phyloP scores from a whole-genome alignment of 2,113 vertebrate genomes.

The Urocitellus parryii region DNA sequence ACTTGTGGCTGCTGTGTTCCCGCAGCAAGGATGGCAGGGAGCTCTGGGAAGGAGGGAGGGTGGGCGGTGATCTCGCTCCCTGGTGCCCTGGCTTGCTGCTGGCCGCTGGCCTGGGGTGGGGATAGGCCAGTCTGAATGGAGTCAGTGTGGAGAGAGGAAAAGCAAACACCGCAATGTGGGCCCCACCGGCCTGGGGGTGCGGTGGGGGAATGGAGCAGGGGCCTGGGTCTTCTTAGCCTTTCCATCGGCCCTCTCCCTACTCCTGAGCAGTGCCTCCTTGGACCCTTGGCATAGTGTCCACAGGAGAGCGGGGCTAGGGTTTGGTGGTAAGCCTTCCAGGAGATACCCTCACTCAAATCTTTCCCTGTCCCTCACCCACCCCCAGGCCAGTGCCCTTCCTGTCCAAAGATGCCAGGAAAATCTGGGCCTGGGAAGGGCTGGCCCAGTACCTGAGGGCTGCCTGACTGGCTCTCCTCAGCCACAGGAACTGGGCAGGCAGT shows the following conservation, averaged over 20 bases:
- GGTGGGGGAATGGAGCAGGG: background rate
- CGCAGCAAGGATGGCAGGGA: background rate
- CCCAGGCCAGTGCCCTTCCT: slow-evolving; percentile 58
- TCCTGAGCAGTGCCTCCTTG: background rate
- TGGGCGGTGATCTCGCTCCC: slow-evolving; percentile 25
- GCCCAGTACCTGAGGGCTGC: slow-evolving; percentile 48
- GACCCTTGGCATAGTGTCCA: background rate
- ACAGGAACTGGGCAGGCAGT: slow-evolving; percentile 10
- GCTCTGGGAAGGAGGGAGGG: background rate
- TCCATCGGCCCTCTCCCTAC: background rate
- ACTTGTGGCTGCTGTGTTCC: background rate
- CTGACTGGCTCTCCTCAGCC: background rate
- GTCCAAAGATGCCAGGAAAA: slow-evolving; percentile 71
- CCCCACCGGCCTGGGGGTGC: background rate
- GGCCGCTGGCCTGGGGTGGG: slow-evolving; percentile 38
- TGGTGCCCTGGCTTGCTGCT: slow-evolving; percentile 33
- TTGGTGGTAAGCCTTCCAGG: background rate
- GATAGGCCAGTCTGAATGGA: slow-evolving; percentile 73
- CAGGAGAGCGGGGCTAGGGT: background rate
- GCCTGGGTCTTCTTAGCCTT: background rate
- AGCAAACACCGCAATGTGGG: slow-evolving; percentile 76
- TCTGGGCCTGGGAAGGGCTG: slow-evolving; percentile 36
- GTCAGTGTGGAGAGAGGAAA: slow-evolving; percentile 81
- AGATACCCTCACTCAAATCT: background rate
- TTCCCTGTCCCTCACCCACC: background rate